Conservation (phyloP, 2,888 invertebrate species). For the Helleia helle region DNA sequence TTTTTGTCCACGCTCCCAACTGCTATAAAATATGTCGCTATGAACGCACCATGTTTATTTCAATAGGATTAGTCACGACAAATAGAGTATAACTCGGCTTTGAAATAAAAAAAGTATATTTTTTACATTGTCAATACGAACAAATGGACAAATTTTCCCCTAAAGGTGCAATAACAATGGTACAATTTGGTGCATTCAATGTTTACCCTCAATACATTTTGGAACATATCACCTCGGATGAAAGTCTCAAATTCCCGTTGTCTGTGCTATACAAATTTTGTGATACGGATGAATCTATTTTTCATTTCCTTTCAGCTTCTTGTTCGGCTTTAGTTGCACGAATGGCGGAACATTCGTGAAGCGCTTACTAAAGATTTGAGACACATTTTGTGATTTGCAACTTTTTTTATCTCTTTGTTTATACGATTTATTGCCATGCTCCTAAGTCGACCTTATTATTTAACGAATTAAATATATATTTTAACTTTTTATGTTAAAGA, state of each 20-base stretch:
- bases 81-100: neutral
- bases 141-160: conserved; percentile 15
- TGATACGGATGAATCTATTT: conserved; percentile 16
- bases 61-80: neutral
- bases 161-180: conserved; percentile 16
- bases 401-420: too few species aligned
- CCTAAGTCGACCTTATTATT: too few species aligned
- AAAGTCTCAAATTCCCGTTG: too few species aligned
- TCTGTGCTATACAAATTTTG: neutral
- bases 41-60: conserved; percentile 1
- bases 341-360: neutral
- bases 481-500: too few species aligned
- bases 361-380: neutral
- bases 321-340: conserved; percentile 10
- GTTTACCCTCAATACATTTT: neutral
- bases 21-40: neutral
- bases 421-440: too few species aligned
- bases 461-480: too few species aligned
- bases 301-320: conserved; percentile 17
- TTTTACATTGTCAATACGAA: conserved; percentile 6
- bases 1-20: neutral
- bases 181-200: conserved; percentile 7
- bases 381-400: too few species aligned
- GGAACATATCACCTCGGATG: neutral
- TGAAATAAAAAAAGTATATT: conserved; percentile 1